Conservation (phyloP, 1,140 invertebrate species). For the Mactra quadrangularis region DNA sequence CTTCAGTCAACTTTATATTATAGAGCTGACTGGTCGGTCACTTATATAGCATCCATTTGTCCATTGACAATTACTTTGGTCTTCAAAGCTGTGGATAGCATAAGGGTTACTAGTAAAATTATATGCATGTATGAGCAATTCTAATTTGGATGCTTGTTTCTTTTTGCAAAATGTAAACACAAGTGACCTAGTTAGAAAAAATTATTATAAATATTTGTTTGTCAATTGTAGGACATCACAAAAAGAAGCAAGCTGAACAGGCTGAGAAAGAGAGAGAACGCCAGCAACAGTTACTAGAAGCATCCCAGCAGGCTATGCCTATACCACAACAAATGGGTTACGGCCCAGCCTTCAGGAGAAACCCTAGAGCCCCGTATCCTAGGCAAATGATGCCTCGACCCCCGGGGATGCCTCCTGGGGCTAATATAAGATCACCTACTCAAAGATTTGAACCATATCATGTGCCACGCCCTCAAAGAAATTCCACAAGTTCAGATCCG, state of each 20-base stretch:
- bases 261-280: slow-evolving; percentile 37
- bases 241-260: slow-evolving; percentile 38
- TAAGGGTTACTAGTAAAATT: too few relatives aligned
- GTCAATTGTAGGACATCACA: slow-evolving; percentile 47
- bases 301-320: slow-evolving; percentile 20
- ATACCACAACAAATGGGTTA: slow-evolving; percentile 23
- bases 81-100: too few relatives aligned
- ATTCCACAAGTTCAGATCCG: slow-evolving; percentile 21
- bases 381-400: slow-evolving; percentile 25
- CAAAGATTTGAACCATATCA: slow-evolving; percentile 32
- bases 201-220: too few relatives aligned
- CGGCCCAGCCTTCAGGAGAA: slow-evolving; percentile 7
- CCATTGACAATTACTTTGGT: too few relatives aligned
- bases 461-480: slow-evolving; percentile 33
- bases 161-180: too few relatives aligned
- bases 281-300: slow-evolving; percentile 6
- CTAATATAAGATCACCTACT: slow-evolving; percentile 5
- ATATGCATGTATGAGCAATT: too few relatives aligned
- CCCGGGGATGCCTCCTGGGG: slow-evolving; percentile 13
- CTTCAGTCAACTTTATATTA: too few relatives aligned
- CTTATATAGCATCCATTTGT: too few relatives aligned
- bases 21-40: too few relatives aligned
- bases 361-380: slow-evolving; percentile 18
- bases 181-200: too few relatives aligned
- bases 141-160: background rate